phyloP scores from a whole-genome alignment of 2,113 vertebrate genomes.

The Apteryx owenii region DNA sequence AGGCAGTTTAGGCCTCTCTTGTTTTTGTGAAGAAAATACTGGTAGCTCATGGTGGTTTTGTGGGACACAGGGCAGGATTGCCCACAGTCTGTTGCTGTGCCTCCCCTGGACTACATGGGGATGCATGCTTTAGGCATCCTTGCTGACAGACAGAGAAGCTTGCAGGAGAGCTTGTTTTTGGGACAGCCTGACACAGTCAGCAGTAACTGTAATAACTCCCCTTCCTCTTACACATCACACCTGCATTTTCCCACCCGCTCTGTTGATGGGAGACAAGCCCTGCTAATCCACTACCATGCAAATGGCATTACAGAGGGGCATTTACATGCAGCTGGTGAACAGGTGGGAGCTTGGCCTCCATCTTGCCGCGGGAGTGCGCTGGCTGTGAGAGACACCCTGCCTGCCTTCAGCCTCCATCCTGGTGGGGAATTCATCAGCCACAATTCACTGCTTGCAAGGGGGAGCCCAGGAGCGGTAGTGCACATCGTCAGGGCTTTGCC shows the following conservation, averaged over 20 bases:
- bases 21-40: too few species aligned
- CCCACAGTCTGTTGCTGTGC: background rate
- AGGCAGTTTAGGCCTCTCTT: background rate
- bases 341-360: background rate
- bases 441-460: conserved; percentile 4
- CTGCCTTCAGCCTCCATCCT: conserved; percentile 31
- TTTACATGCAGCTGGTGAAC: background rate
- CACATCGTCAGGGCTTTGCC: background rate
- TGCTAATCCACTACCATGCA: background rate
- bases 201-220: background rate
- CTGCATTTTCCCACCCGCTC: background rate
- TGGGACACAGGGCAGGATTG: background rate
- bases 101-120: rapidly evolving
- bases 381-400: background rate
- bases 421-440: background rate
- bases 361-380: rapidly evolving
- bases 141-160: background rate
- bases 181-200: background rate
- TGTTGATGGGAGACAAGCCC: background rate
- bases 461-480: background rate
- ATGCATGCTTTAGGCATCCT: background rate
- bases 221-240: background rate
- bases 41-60: too few species aligned
- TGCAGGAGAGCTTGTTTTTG: background rate
- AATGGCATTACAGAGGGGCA: background rate